phyloP scores from a whole-genome alignment of 2,888 invertebrate species.

The Mamestra brassicae region DNA sequence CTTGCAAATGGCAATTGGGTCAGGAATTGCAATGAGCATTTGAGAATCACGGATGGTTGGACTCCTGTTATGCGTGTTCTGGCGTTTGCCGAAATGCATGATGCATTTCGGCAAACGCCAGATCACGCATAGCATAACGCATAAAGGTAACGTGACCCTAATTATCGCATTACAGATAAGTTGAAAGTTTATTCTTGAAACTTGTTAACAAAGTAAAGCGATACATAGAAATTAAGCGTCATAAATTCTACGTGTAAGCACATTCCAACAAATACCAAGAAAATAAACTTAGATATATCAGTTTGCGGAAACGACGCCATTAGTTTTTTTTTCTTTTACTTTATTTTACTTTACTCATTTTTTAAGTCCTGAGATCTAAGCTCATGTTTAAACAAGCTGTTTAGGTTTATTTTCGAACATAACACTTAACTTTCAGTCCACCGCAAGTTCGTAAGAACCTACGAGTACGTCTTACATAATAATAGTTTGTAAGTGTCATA shows the following conservation, averaged over 20 bases:
- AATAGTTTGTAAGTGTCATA: constrained; percentile 61
- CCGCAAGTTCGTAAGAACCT: constrained; percentile 61
- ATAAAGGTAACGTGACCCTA: too few relatives aligned
- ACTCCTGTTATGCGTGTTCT: neutral
- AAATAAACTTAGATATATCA: too few relatives aligned
- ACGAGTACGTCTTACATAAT: constrained; percentile 48
- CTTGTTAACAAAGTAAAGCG: too few relatives aligned
- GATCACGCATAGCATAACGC: too few relatives aligned
- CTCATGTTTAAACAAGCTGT: constrained; percentile 12
- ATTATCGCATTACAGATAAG: too few relatives aligned
- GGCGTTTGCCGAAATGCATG: neutral
- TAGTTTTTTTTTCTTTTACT: too few relatives aligned
- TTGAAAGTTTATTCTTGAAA: too few relatives aligned
- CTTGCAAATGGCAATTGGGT: constrained; percentile 15
- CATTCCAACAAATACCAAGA: too few relatives aligned
- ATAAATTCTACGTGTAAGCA: too few relatives aligned
- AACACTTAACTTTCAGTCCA: constrained; percentile 49
- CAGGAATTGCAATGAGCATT: constrained; percentile 10
- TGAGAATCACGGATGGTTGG: neutral
- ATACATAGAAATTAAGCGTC: too few relatives aligned
- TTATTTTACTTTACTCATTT: neutral
- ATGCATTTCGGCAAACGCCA: too few relatives aligned
- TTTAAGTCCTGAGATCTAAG: neutral
- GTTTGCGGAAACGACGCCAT: too few relatives aligned
- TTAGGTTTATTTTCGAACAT: constrained; percentile 51